These are phyloP conservation scores for Pogonomyrmex californicus DNA, from an alignment of 1,140 invertebrate genomes.

Conservation along the genomic window DNA sequence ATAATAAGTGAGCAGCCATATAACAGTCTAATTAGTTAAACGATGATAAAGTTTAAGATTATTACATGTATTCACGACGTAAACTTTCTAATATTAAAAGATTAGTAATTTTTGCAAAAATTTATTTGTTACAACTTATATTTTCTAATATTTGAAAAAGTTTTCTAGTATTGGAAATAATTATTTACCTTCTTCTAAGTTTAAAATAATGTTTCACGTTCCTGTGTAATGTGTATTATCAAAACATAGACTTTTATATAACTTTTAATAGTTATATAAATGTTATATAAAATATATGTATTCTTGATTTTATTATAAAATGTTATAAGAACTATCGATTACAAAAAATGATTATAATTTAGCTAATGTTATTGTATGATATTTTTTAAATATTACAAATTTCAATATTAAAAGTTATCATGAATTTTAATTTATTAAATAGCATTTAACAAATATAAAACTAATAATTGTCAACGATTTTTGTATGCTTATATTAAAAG, in stretches of 20 bases:
- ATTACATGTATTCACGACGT: neutral
- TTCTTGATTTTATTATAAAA: neutral
- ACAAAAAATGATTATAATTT: too few relatives aligned
- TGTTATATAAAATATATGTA: neutral
- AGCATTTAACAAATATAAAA: neutral
- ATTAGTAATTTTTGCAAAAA: neutral
- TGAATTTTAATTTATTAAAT: neutral
- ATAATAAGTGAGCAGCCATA: neutral
- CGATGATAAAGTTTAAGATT: slow-evolving; percentile 8
- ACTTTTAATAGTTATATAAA: slow-evolving; percentile 1
- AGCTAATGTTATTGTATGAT: too few relatives aligned
- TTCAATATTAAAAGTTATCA: neutral
- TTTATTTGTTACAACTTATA: slow-evolving; percentile 3
- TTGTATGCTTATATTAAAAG: neutral
- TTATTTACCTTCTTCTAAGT: neutral
- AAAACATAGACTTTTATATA: neutral
- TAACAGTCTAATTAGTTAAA: neutral
- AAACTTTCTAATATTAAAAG: neutral
- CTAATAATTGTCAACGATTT: slow-evolving; percentile 32
- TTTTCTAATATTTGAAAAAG: neutral
- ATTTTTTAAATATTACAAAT: too few relatives aligned
- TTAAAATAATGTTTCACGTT: slow-evolving; percentile 1
- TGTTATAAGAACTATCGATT: neutral
- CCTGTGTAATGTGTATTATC: neutral
- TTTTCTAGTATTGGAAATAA: neutral